Percentiles rank a stretch among this genome's conserved stretches.
These are phyloP conservation scores for Nymphalis io DNA, from an alignment of 1,140 invertebrate genomes.

Conservation along the genomic window DNA sequence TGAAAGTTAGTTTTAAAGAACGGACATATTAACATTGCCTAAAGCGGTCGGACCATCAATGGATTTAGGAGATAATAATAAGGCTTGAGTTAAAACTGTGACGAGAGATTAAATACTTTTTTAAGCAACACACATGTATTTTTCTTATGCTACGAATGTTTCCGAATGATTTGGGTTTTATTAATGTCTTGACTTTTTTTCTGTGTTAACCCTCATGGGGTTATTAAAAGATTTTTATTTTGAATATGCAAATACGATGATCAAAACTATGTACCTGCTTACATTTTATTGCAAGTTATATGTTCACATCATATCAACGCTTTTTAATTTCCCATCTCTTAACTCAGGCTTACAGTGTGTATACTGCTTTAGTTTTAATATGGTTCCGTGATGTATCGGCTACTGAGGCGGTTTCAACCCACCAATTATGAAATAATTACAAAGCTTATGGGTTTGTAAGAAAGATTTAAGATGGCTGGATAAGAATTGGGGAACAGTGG, in stretches of 20 bases:
- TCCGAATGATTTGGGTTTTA: background rate
- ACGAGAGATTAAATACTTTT: conserved; percentile 6
- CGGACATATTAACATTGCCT: conserved; percentile 17
- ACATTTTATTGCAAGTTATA: too few species aligned
- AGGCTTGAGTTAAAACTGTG: conserved; percentile 12
- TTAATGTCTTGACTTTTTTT: background rate
- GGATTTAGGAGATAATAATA: conserved; percentile 18
- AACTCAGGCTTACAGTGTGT: conserved; percentile 13
- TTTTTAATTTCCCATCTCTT: background rate
- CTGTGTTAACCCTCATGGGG: too few species aligned
- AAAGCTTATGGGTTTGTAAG: conserved; percentile 49
- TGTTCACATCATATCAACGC: background rate
- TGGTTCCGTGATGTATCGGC: conserved; percentile 56
- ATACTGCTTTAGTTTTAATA: conserved; percentile 40
- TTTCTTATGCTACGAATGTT: background rate
- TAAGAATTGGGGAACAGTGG: conserved; percentile 2
- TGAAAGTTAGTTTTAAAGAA: conserved; percentile 22
- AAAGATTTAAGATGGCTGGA: conserved; percentile 29
- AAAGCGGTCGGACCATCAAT: conserved; percentile 15
- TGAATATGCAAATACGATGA: too few species aligned
- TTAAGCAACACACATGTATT: background rate
- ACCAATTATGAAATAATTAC: conserved; percentile 77
- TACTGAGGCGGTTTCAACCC: conserved; percentile 57
- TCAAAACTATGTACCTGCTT: too few species aligned
- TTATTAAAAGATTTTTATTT: too few species aligned